Conservation (phyloP, 2,113 vertebrate species). For the Melozone crissalis region DNA sequence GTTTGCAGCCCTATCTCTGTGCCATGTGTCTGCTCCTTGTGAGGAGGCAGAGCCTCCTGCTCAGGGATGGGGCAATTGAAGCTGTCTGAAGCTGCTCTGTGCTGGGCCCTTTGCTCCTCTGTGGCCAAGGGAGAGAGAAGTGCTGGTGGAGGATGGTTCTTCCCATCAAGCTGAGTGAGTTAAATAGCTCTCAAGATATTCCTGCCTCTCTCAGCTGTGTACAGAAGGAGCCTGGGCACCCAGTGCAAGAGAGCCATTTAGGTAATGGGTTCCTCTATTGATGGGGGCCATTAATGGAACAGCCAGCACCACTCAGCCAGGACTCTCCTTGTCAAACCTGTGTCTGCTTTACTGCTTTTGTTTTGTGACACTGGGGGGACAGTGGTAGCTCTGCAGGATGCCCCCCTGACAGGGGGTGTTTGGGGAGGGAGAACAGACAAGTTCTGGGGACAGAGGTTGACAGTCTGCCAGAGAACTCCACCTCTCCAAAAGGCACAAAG, state of each 20-base stretch:
- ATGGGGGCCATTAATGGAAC: not conserved
- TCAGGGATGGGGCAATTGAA: not conserved
- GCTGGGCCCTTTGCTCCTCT: not conserved
- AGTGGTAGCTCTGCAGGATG: not conserved
- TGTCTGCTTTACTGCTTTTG: not conserved
- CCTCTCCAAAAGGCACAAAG: not conserved
- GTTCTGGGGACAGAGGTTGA: not conserved
- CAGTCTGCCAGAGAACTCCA: not conserved
- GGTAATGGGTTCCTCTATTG: not conserved
- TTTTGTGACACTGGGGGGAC: not conserved
- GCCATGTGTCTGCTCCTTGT: no score
- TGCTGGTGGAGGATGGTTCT: not conserved
- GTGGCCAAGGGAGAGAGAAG: not conserved
- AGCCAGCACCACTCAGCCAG: not conserved
- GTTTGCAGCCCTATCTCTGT: not conserved
- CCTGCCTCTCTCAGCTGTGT: not conserved
- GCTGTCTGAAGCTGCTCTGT: not conserved
- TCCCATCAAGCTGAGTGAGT: not conserved
- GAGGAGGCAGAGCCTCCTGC: not conserved
- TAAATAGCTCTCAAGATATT: not conserved
- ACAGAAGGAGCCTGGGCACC: not conserved
- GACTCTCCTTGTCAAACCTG: not conserved
- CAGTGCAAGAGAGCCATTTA: not conserved
- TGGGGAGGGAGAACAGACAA: not conserved
- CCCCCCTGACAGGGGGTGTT: rapidly evolving